Base-by-base conservation (phyloP, 2,797 vertebrate species). In the Pseudochirops cupreus region DNA sequence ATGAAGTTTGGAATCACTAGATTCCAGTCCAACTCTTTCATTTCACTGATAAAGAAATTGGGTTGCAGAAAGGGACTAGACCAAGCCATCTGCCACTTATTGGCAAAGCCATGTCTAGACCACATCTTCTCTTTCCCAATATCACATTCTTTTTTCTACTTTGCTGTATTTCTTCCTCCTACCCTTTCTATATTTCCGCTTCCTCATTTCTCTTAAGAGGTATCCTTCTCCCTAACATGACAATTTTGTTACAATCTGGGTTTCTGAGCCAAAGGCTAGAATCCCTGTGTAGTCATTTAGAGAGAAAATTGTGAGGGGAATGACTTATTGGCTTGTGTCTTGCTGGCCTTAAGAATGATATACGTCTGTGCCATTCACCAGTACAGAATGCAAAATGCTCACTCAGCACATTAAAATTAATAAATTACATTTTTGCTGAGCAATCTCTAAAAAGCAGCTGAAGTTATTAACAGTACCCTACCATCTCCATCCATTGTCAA, bases 341-440 rank as follows among this genome's bases (percentile, higher is more conserved):
- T 91, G 24, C 91, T 57, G 50, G 53, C 58, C 28, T 92, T 56
- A 33, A 1, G 54, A 92, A 94, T 82, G 14, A 90, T 74, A 74
- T 62, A 11, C 82, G 33, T n/a, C 46, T 91, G 12, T 18, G 46
- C 29, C 91, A 5, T 74, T 94, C 56, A 29, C 52, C 50, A 55
- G 58, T 31, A 55, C 50, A 28, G 59, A 91, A 58, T 93, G 1
- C 12, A 54, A 9, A 55, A 16, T 92, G 91, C 21, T 94, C 87
- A 57, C 31, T 92, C 39, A 91, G 39, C 87, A 92, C 11, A 56
- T 26, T 91, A 50, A 92, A 90, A 94, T 59, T 94, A 93, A 94
- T 82, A 59, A 91, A 74, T 95, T 29, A 59, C 56, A 13, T 33
- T 56, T 59, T 95, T 90, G 67, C 90, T 74, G 13, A 93, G 62